Percentiles rank a stretch among this genome's conserved stretches.
Evolutionary conservation across 2,888 invertebrate species (phyloP).

Genomic region (Polydrusus pterygomalis): DNA sequence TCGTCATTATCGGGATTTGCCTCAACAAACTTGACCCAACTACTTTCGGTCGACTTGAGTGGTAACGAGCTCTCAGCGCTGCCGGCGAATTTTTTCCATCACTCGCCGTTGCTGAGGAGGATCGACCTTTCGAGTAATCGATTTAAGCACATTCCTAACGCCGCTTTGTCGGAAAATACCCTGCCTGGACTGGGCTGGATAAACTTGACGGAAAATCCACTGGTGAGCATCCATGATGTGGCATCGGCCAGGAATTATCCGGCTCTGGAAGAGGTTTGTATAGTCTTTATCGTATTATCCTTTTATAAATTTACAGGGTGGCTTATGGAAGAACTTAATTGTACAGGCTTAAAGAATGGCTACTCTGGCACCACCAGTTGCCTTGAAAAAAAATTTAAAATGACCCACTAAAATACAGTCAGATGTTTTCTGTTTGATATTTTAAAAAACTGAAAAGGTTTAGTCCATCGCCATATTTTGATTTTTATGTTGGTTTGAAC

Average conservation of each 20-base stretch:
- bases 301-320: too few relatives aligned
- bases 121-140: slow-evolving; percentile 87
- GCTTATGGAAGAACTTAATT: too few relatives aligned
- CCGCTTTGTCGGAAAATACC: slow-evolving; percentile 83
- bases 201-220: slow-evolving; percentile 89
- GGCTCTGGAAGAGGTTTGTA: slow-evolving; percentile 82
- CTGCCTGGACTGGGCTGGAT: slow-evolving; percentile 83
- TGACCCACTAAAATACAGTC: too few relatives aligned
- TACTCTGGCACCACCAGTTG: too few relatives aligned
- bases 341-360: too few relatives aligned
- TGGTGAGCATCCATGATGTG: slow-evolving; percentile 84
- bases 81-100: slow-evolving; percentile 87
- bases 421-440: too few relatives aligned
- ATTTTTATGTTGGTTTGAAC: too few relatives aligned
- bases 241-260: slow-evolving; percentile 83
- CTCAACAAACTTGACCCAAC: slow-evolving; percentile 82
- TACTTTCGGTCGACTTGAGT: slow-evolving; percentile 84
- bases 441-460: too few relatives aligned
- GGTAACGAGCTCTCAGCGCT: slow-evolving; percentile 84
- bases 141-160: slow-evolving; percentile 86
- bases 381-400: too few relatives aligned
- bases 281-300: too few relatives aligned
- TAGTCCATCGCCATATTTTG: too few relatives aligned
- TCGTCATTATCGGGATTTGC: slow-evolving; percentile 85
- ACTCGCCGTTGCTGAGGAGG: slow-evolving; percentile 81